A percentile compares a stretch with the other conserved stretches of the same genome.
These are phyloP conservation scores for Strix aluco DNA, from an alignment of 2,113 vertebrate species.

Conservation along the genomic window DNA sequence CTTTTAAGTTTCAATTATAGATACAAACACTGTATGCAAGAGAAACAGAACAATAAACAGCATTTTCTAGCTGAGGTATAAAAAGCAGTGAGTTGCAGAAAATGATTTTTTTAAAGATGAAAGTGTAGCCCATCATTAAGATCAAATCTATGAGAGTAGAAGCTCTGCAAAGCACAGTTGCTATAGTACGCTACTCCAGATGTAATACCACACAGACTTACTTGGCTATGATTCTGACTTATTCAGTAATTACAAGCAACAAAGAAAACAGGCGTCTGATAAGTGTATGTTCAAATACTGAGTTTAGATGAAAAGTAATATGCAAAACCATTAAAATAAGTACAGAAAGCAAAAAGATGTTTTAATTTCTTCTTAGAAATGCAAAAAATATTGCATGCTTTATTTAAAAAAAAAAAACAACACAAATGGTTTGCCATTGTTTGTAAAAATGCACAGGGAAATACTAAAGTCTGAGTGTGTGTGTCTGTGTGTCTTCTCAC, in stretches of 20 bases:
- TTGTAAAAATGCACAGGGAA: not conserved
- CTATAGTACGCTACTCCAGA: slow-evolving; percentile 34
- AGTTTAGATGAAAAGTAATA: slow-evolving; percentile 40
- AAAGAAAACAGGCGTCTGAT: slow-evolving; percentile 40
- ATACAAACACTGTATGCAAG: slow-evolving; percentile 36
- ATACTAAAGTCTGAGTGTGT: not conserved
- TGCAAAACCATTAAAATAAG: not conserved
- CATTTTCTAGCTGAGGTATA: slow-evolving; percentile 48
- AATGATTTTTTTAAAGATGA: slow-evolving; percentile 56
- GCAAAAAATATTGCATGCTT: not conserved
- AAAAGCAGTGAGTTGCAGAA: slow-evolving; percentile 55
- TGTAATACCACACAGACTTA: slow-evolving; percentile 26
- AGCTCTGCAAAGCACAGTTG: slow-evolving; percentile 20
- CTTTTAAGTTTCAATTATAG: slow-evolving; percentile 74
- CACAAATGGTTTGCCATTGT: not conserved
- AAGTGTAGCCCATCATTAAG: slow-evolving; percentile 50
- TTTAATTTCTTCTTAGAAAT: not conserved
- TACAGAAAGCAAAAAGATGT: not conserved
- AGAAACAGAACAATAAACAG: slow-evolving; percentile 54
- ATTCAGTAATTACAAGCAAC: slow-evolving; percentile 59
- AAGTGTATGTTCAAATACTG: slow-evolving; percentile 20
- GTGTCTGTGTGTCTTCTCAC: not conserved
- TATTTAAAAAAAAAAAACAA: not conserved
- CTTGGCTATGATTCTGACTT: slow-evolving; percentile 40
- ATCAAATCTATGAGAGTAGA: slow-evolving; percentile 39